Evolutionary conservation across 2,888 invertebrate genomes (phyloP).

Genomic region (Archaeoteleia sp.): DNA sequence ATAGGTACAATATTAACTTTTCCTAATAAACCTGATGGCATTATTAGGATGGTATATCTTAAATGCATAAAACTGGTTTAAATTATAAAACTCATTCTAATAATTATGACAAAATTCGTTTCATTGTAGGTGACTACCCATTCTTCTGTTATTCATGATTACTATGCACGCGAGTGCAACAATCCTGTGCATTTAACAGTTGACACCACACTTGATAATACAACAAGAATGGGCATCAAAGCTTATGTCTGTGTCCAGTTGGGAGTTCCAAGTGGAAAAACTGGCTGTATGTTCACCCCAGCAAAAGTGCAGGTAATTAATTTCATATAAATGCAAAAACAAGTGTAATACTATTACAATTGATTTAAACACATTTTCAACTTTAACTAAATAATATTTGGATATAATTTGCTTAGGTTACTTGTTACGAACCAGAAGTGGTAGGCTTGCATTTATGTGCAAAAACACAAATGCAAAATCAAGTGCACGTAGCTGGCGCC

Average conservation of each 20-base stretch:
- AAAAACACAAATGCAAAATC: conserved; percentile 80
- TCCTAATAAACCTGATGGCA: too few relatives aligned
- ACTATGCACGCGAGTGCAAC: conserved; percentile 95
- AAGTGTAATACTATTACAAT: not conserved
- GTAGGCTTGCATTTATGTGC: conserved; percentile 88
- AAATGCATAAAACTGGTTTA: too few relatives aligned
- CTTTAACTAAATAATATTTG: too few relatives aligned
- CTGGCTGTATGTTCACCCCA: conserved; percentile 97
- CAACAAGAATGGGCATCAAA: conserved; percentile 91
- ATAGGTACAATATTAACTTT: too few relatives aligned
- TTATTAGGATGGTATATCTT: too few relatives aligned
- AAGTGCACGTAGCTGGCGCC: conserved; percentile 68
- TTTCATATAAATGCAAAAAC: too few relatives aligned
- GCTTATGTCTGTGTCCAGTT: conserved; percentile 95
- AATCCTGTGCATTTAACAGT: conserved; percentile 96
- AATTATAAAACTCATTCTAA: too few relatives aligned
- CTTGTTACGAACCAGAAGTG: conserved; percentile 94
- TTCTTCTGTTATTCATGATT: conserved; percentile 97
- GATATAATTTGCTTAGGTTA: too few relatives aligned
- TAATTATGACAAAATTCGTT: not conserved
- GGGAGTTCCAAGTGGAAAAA: conserved; percentile 95
- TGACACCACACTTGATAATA: conserved; percentile 91
- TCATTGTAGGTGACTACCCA: conserved; percentile 87
- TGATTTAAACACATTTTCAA: not conserved
- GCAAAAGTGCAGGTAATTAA: conserved; percentile 84